Evolutionary conservation across 2,113 vertebrate species (phyloP).

Genomic region (Turdus rufiventris): DNA sequence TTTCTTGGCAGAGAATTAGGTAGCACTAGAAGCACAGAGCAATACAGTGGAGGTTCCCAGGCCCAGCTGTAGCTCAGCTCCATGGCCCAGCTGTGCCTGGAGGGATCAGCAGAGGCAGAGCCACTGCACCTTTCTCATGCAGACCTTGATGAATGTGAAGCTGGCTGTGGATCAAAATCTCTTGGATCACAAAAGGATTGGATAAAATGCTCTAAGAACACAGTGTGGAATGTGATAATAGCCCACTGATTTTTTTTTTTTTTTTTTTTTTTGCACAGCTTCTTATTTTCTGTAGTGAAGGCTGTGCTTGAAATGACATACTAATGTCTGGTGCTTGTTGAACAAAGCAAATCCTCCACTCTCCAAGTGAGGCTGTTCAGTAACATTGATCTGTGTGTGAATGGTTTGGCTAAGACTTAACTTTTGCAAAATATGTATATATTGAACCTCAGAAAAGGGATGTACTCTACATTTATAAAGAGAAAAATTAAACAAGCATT

Average conservation of each 20-base stretch:
- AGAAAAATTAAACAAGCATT: not conserved
- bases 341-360: not conserved
- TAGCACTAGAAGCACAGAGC: not conserved
- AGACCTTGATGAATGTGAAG: not conserved
- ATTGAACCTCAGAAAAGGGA: not conserved
- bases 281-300: not conserved
- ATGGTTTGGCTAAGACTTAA: not conserved
- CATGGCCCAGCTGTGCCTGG: not conserved
- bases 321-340: not conserved
- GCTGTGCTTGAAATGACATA: not conserved
- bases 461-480: not conserved
- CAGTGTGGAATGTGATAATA: not conserved
- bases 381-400: not conserved
- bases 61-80: not conserved
- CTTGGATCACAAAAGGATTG: not conserved
- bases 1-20: conserved; percentile 9
- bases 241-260: no score
- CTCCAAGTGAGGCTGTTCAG: not conserved
- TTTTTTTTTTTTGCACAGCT: not conserved
- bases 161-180: not conserved
- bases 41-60: not conserved
- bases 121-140: not conserved
- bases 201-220: not conserved
- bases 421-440: not conserved
- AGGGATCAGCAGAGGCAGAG: not conserved